These are phyloP conservation scores for Neodiprion virginianus DNA, from an alignment of 1,140 invertebrate genomes.

Conservation along the genomic window DNA sequence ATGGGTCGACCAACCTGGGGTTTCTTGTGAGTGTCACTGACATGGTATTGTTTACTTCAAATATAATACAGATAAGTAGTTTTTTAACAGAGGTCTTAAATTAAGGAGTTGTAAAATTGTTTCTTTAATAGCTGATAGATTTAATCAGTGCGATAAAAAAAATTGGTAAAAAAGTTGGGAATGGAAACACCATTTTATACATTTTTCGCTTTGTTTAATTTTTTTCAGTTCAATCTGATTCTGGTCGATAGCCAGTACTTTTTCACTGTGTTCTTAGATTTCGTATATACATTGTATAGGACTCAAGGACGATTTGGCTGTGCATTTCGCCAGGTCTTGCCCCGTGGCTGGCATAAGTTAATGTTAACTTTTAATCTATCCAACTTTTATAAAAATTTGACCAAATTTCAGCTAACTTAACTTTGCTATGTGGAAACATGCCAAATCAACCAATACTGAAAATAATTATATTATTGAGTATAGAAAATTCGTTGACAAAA, in stretches of 20 bases:
- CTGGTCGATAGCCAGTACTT: background rate
- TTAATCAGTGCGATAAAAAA: background rate
- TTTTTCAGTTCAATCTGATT: background rate
- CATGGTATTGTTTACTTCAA: background rate
- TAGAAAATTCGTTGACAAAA: background rate
- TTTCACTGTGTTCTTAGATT: constrained; percentile 3
- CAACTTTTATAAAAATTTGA: background rate
- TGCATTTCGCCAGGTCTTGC: background rate
- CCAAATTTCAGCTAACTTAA: background rate
- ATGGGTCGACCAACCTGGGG: background rate
- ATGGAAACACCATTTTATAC: background rate
- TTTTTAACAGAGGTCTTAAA: background rate
- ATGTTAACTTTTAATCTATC: background rate
- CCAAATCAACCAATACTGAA: background rate
- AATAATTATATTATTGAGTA: background rate
- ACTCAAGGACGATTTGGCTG: background rate
- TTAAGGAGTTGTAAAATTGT: background rate
- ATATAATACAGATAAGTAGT: background rate
- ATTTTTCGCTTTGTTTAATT: background rate
- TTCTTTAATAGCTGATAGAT: background rate
- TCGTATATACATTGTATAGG: background rate
- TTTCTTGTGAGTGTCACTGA: background rate
- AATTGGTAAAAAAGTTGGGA: background rate
- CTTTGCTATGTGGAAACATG: background rate
- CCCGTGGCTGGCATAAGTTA: background rate